Base-by-base conservation (phyloP, 2,888 invertebrate genomes). In the Tuberolachnus salignus region DNA sequence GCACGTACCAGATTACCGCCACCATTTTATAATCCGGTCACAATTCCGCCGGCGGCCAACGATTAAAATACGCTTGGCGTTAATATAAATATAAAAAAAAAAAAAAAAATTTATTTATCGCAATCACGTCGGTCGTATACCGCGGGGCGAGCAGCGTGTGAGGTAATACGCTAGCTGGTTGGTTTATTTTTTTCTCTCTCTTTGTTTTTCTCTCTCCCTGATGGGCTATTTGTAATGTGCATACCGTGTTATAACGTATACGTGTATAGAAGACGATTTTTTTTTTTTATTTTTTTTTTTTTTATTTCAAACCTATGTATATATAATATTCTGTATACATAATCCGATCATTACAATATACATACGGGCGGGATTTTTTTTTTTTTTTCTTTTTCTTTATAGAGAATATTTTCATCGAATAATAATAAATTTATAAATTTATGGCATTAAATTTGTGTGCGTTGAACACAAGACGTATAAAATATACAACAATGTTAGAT, bases 181-280 rank as follows among this genome's bases (percentile, higher is more conserved):
- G n/a, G n/a, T n/a, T n/a, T n/a, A n/a, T n/a, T n/a, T n/a, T n/a
- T n/a, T n/a, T n/a, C n/a, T n/a, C n/a, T n/a, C n/a, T n/a, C n/a
- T n/a, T n/a, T n/a, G n/a, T n/a, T n/a, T n/a, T n/a, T n/a, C n/a
- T n/a, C n/a, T 49, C 49, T 42, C 55, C 0, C 55, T 19, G 21
- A 53, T 70, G 69, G 55, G 53, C 69, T 55, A 55, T 70, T 70
- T 70, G 69, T 70, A n/a, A n/a, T n/a, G n/a, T n/a, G n/a, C n/a
- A n/a, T n/a, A n/a, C n/a, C n/a, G n/a, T n/a, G n/a, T n/a, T n/a
- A 34, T 34, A 34, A 4, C 6, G 34, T 34, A 34, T 34, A 42
- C 16, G 69, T n/a, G n/a, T n/a, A 19, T 55, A 16, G 42, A 42
- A 55, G 21, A 53, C 9, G 69, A 21, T 59, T 16, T 59, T 26